phyloP scores from a whole-genome alignment of 2,113 vertebrate genomes.

The Engystomops pustulosus region DNA sequence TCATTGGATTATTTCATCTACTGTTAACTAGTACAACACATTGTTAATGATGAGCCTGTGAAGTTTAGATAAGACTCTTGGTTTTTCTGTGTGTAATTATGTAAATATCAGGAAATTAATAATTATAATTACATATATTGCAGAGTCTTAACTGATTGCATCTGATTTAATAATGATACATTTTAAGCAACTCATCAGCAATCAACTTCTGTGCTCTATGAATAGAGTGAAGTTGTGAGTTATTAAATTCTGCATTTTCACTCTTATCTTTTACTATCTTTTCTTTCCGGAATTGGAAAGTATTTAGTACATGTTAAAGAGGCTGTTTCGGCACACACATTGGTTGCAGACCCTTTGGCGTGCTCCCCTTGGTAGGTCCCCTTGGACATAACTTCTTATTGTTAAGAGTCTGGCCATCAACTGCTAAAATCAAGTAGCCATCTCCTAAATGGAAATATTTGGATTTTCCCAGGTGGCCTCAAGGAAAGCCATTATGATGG shows the following conservation, averaged over 20 bases:
- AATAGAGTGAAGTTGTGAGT: constrained; percentile 15
- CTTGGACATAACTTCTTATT: too few species aligned
- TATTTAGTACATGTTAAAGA: background rate
- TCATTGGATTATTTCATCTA: constrained; percentile 10
- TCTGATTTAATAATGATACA: constrained; percentile 52
- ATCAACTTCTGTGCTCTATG: constrained; percentile 10
- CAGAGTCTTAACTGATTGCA: constrained; percentile 45
- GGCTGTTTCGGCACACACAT: background rate
- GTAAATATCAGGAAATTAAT: constrained; percentile 49
- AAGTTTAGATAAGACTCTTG: constrained; percentile 29
- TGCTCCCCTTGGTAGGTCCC: too few species aligned
- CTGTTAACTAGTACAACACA: constrained; percentile 24
- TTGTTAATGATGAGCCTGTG: constrained; percentile 29
- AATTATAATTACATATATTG: constrained; percentile 52
- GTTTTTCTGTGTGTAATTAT: constrained; percentile 30
- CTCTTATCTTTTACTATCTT: background rate
- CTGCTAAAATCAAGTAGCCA: background rate
- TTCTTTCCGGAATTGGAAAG: background rate
- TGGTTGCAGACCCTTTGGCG: background rate
- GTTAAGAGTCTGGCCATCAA: too few species aligned
- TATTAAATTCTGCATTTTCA: constrained; percentile 12
- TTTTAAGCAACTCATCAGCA: constrained; percentile 41
- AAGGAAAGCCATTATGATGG: too few species aligned
- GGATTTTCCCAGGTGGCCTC: too few species aligned
- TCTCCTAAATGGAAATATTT: too few species aligned